A percentile compares a stretch with the other conserved stretches of the same genome.
Conservation (phyloP, 2,113 vertebrate species). For the Rhynchomys soricoides region DNA sequence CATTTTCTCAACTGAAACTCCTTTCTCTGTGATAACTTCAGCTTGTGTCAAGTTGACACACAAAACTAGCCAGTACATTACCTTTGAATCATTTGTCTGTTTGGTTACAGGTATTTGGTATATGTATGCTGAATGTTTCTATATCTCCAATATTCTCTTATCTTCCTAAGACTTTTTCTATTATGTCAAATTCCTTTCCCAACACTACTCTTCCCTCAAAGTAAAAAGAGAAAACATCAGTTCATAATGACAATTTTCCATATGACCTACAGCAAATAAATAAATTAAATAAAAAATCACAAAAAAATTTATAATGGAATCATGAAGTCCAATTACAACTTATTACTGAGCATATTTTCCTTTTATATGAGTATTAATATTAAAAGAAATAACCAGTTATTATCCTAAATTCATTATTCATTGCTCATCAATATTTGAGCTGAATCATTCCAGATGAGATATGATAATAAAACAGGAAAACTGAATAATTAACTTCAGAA, state of each 20-base stretch:
- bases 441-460: conserved; percentile 58
- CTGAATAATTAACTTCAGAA: conserved; percentile 39
- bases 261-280: background rate
- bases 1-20: no score
- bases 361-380: conserved; percentile 54
- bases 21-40: no score
- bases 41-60: no score
- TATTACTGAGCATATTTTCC: conserved; percentile 25
- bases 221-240: background rate
- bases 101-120: background rate
- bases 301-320: conserved; percentile 16
- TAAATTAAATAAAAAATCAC: background rate
- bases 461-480: conserved; percentile 60
- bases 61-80: no score
- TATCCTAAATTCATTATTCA: conserved; percentile 69
- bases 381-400: conserved; percentile 66
- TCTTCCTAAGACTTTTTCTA: conserved; percentile 22
- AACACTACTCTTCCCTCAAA: background rate
- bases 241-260: conserved; percentile 1
- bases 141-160: background rate
- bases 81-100: background rate
- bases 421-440: conserved; percentile 70
- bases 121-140: background rate
- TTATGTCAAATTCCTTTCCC: conserved; percentile 21
- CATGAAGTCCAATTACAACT: background rate